These are phyloP conservation scores for Frankliniella fusca DNA, from an alignment of 2,888 invertebrate genomes.

Conservation along the genomic window DNA sequence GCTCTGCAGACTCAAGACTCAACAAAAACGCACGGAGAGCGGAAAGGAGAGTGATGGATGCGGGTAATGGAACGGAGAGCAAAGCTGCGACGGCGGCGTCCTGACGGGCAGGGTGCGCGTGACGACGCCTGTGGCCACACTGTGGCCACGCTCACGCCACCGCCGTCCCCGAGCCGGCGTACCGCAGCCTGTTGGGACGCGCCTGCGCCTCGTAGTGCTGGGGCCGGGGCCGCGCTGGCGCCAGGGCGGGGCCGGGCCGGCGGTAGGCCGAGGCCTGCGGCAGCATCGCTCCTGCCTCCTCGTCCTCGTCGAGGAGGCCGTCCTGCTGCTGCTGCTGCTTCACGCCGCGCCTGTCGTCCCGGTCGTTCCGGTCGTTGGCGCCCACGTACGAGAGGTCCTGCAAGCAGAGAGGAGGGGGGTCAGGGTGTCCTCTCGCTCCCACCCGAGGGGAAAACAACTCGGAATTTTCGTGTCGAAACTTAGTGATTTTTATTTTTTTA, in stretches of 20 bases:
- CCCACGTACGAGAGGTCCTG: conserved; percentile 4
- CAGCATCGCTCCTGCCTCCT: neutral
- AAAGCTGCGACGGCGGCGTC: too few species aligned
- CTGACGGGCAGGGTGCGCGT: too few species aligned
- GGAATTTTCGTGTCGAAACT: too few species aligned
- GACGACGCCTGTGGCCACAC: too few species aligned
- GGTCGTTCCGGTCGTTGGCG: conserved; percentile 11
- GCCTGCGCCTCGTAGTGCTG: conserved; percentile 1
- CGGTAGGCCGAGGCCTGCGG: neutral
- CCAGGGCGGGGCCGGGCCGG: neutral
- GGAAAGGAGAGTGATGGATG: too few species aligned
- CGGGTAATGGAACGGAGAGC: too few species aligned
- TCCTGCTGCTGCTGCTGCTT: neutral
- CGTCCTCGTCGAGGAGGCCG: neutral
- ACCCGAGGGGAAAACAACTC: too few species aligned
- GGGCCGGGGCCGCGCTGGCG: neutral
- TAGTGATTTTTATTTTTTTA: too few species aligned
- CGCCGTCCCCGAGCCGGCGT: neutral
- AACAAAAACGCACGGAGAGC: too few species aligned
- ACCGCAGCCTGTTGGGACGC: conserved; percentile 4
- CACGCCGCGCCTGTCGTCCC: neutral
- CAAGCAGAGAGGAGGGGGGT: neutral
- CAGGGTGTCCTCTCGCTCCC: too few species aligned
- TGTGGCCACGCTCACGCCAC: too few species aligned
- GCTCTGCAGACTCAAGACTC: too few species aligned